Evolutionary conservation across 2,113 vertebrate genomes (phyloP).

Genomic region (Ammospiza caudacuta): DNA sequence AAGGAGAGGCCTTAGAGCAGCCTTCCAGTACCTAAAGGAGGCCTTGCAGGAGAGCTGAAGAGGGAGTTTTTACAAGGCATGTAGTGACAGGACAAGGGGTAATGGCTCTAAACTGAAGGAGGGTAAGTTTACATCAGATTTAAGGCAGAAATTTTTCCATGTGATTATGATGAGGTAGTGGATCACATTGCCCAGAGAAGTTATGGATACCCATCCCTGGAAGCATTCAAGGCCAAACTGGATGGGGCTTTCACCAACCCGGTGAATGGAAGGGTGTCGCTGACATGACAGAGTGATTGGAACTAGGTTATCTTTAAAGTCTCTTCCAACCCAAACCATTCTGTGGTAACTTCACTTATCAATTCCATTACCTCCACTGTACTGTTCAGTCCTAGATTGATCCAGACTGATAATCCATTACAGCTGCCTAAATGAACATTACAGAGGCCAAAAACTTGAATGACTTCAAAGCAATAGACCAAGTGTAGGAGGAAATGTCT

Average conservation of each 20-base stretch:
- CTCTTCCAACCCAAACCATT: background rate
- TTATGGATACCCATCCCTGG: background rate
- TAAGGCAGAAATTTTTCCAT: background rate
- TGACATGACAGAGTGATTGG: background rate
- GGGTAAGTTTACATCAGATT: no score
- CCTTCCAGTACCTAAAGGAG: background rate
- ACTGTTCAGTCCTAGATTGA: background rate
- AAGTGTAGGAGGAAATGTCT: background rate
- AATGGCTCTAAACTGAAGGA: background rate
- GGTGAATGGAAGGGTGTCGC: background rate
- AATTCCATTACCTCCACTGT: background rate
- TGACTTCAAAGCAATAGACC: background rate
- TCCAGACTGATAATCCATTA: background rate
- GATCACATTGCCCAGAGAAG: background rate
- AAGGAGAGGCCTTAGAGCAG: background rate
- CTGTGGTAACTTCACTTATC: background rate
- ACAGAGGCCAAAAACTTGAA: background rate
- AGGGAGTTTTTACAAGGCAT: background rate
- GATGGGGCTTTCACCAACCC: background rate
- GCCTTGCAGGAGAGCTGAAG: background rate
- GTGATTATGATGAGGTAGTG: background rate
- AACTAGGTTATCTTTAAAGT: background rate
- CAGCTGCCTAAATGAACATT: background rate
- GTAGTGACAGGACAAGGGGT: background rate
- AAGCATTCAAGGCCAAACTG: background rate